These are phyloP conservation scores for Apodemia zela DNA, from an alignment of 2,888 invertebrate species.

Conservation along the genomic window DNA sequence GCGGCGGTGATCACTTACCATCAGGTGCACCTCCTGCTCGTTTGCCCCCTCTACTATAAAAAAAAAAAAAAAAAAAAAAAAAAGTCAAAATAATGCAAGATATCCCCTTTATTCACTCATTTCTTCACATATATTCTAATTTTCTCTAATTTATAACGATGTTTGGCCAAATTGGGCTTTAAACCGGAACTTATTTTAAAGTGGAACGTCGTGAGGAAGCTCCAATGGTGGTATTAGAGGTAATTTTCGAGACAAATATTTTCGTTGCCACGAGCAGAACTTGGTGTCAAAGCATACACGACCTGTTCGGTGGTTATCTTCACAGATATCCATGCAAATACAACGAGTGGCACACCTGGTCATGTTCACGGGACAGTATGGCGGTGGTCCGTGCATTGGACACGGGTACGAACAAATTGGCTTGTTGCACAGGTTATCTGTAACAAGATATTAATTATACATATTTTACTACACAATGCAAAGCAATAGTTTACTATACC, in stretches of 20 bases:
- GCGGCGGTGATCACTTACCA: no score
- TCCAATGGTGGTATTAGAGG: conserved; percentile 23
- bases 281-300: conserved; percentile 42
- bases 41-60: no score
- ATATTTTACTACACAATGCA: no score
- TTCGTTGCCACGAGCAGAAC: conserved; percentile 35
- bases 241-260: conserved; percentile 30
- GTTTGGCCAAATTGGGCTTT: neutral
- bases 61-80: no score
- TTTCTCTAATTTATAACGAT: neutral
- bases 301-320: neutral
- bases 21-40: no score
- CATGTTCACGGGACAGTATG: conserved; percentile 39
- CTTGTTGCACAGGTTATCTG: conserved; percentile 36
- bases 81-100: no score
- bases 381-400: conserved; percentile 39
- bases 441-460: neutral
- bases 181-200: neutral
- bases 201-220: conserved; percentile 4
- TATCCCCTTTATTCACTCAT: no score
- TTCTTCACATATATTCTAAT: no score
- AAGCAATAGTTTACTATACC: no score
- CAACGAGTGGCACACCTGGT: conserved; percentile 42
- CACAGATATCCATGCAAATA: conserved; percentile 43
- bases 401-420: conserved; percentile 43